Base-by-base conservation (phyloP, 2,113 vertebrate species). In the Neogale vison region DNA sequence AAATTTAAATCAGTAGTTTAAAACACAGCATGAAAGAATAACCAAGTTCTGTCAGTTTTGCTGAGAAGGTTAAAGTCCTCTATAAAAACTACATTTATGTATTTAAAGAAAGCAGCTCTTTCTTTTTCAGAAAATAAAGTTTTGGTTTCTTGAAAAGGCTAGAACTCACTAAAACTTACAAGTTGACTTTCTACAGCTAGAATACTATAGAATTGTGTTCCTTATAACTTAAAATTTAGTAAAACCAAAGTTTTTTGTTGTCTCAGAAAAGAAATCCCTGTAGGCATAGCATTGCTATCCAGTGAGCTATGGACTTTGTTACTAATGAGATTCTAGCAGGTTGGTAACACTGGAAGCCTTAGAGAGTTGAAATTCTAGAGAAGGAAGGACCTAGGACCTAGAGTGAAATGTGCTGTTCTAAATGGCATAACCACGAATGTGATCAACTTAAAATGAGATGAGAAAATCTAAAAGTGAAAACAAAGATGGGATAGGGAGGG, bases 261-360 rank as follows among this genome's bases (percentile, higher is more conserved):
- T 18, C 55, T 65, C 84, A 92, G 83, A 90, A 69, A n/a, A 93
- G 45, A 42, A 87, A 31, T 69, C 50, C 47, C 12, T 79, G 55
- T 79, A 86, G 39, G 39, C 69, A 81, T 21, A 94, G 23, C 76
- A 94, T 63, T 88, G 85, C 36, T 96, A 86, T 94, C 39, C 79
- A 76, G 9, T 86, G 0, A 88, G 26, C 95, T 31, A 24, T 10
- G 39, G 7, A 47, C 81, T 95, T 79, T 82, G 34, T 72, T 96
- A 74, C n/a, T 92, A 87, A 88, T 94, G 47, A 96, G 76, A 50
- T 94, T 79, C 29, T 87, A 90, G 10, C n/a, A 96, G 85, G 88
- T 97, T 47, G 77, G 4, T 96, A 95, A 52, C 67, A 34, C 80
- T 89, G 67, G 20, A 52, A 80, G 65, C 74, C 57, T n/a, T 92